Evolutionary conservation across 2,113 vertebrate genomes (phyloP).

Genomic region (Herpetotheres cachinnans): DNA sequence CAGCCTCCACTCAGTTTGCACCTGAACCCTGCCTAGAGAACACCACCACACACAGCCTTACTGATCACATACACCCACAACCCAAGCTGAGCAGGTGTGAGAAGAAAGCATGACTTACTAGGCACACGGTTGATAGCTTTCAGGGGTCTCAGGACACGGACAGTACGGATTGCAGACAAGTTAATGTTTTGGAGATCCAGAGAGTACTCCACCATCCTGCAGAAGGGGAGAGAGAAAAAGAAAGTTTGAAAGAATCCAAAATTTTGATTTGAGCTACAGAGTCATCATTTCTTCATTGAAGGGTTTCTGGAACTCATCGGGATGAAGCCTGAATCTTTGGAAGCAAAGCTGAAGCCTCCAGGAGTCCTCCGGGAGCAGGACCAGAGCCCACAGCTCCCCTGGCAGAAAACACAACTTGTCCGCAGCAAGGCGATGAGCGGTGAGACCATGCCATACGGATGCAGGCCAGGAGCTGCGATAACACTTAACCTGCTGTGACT

Average conservation of each 20-base stretch:
- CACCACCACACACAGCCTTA: background rate
- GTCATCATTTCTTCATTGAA: background rate
- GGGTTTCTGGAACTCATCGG: background rate
- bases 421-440: background rate
- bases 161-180: conserved; percentile 95
- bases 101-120: conserved; percentile 79
- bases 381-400: background rate
- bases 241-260: background rate
- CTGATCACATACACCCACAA: background rate
- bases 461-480: background rate
- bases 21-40: background rate
- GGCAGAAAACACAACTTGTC: background rate
- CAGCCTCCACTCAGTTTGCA: background rate
- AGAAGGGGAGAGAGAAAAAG: background rate
- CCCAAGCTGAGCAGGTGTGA: background rate
- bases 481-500: background rate
- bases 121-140: conserved; percentile 99
- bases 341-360: background rate
- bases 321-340: background rate
- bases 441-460: rapidly evolving
- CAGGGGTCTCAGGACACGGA: conserved; percentile 92
- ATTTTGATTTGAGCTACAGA: background rate
- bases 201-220: conserved; percentile 97
- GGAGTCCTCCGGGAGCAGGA: background rate
- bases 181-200: conserved; percentile 98